Evolutionary conservation across 2,113 vertebrate genomes (phyloP).

Genomic region (Pluvialis apricaria): DNA sequence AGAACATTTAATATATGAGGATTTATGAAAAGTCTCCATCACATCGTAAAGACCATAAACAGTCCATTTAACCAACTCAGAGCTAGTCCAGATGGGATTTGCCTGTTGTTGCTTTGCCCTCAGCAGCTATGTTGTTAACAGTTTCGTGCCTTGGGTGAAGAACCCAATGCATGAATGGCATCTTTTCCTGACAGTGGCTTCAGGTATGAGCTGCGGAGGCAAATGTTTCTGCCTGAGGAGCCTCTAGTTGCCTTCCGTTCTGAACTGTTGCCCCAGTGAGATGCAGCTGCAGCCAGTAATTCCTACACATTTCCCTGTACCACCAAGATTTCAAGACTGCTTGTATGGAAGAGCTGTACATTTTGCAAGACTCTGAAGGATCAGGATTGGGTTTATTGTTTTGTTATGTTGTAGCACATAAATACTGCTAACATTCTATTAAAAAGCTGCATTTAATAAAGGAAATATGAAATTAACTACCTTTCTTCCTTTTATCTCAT

Average conservation of each 20-base stretch:
- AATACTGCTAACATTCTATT: neutral
- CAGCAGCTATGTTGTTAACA: neutral
- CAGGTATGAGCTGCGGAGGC: neutral
- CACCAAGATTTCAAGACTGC: neutral
- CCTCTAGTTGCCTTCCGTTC: neutral
- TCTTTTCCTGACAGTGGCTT: neutral
- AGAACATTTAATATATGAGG: neutral
- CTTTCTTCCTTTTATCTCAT: neutral
- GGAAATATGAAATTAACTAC: neutral
- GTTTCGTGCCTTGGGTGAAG: neutral
- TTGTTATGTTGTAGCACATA: neutral
- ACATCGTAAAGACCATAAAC: neutral
- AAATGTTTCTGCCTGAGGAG: neutral
- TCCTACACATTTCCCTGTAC: accelerated
- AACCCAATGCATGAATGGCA: neutral
- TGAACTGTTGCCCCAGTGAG: neutral
- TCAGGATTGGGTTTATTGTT: neutral
- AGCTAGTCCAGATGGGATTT: neutral
- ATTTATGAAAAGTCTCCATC: neutral
- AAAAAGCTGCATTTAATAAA: neutral
- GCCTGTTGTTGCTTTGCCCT: neutral
- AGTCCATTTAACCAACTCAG: neutral
- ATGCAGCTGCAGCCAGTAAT: neutral
- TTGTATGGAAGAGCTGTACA: neutral
- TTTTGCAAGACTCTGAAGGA: neutral